These are phyloP conservation scores for Noctua fimbriata DNA, from an alignment of 2,888 invertebrate species.

Conservation along the genomic window DNA sequence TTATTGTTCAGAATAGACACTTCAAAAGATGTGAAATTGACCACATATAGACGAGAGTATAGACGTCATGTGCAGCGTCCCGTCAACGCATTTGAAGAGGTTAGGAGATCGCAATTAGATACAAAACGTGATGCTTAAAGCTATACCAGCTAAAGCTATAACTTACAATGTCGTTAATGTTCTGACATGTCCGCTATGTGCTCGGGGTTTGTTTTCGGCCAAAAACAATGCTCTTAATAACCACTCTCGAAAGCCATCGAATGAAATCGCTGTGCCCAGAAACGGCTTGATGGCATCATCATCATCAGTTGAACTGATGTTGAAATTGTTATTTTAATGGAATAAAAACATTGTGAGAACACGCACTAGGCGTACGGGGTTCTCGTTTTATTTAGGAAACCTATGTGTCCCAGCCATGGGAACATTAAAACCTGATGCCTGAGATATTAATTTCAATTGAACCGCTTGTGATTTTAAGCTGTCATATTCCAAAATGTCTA, in stretches of 20 bases:
- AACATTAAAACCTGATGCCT: not conserved
- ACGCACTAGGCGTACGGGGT: no score
- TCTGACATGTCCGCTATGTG: no score
- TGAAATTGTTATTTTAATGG: not conserved
- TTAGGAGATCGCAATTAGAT: not conserved
- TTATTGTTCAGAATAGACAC: not conserved
- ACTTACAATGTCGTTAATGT: no score
- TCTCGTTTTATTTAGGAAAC: not conserved
- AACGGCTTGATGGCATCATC: no score
- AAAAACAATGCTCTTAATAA: no score
- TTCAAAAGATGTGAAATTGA: not conserved
- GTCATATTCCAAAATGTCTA: not conserved
- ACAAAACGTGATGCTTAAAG: no score
- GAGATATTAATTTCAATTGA: not conserved
- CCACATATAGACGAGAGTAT: not conserved
- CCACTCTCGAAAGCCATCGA: not conserved
- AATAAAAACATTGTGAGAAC: no score
- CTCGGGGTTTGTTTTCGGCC: no score
- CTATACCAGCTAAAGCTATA: no score
- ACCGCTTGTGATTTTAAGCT: not conserved
- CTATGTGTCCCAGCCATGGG: not conserved
- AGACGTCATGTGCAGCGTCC: not conserved
- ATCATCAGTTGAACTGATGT: not conserved
- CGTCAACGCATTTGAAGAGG: no score
- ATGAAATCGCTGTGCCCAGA: not conserved